Base-by-base conservation (phyloP, 2,888 invertebrate species). In the Trichopria drosophilae region DNA sequence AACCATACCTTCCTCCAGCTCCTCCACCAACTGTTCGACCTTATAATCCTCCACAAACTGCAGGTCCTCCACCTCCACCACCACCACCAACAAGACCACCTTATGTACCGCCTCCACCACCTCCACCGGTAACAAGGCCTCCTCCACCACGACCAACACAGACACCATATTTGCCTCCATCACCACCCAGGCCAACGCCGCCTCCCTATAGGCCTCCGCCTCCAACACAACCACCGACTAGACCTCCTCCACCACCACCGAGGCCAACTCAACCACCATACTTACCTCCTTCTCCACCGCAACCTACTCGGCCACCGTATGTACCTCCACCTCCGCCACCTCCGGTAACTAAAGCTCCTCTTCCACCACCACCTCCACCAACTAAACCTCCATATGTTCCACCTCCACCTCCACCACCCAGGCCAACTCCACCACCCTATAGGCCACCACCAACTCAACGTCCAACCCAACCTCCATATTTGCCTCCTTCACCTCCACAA, bases 271-370 rank as follows among this genome's bases (percentile, higher is more conserved):
- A 22, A 19, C 32, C 12, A 29, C 50, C 37, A 23, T 50, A 18
- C 22, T 49, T 47, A 12, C 47, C 7, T 15, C 48, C 20, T 43
- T 51, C 51, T 20, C 44, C 52, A 26, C 45, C 42, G 6, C 45
- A 20, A 7, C 24, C 36, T 13, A 53, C 54, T n/a, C 45, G 42
- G 10, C 48, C 40, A 26, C 48, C 43, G 16, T 29, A 4, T 45
- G 13, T 18, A 29, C 40, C 34, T 34, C 55, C 40, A 28, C 48
- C 42, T 13, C 16, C 23, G 13, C 16, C 9, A n/a, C 78, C 78
- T 7, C 78, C 77, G 57, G 78, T 79, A 18, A 75, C 73, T 58
- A 68, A 77, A 13, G 78, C 78, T 0, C 78, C 59, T 18, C 49
- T 46, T 4, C 56, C 45, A 18, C 53, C 45, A 26, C 53, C 45